Conservation (phyloP, 2,888 invertebrate species). For the Rhagium mordax region DNA sequence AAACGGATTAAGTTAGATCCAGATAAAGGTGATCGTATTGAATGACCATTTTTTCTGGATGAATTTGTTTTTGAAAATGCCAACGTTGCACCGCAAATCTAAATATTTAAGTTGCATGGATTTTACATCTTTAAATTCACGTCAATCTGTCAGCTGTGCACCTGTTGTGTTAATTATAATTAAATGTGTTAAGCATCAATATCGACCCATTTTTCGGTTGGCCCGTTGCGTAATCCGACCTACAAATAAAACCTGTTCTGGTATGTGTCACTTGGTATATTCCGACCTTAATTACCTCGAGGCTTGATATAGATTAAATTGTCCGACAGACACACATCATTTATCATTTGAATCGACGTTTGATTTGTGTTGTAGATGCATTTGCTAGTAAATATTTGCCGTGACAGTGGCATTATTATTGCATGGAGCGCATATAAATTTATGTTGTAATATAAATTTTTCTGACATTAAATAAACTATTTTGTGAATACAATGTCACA, state of each 20-base stretch:
- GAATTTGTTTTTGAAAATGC: no score
- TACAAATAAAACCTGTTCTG: not conserved
- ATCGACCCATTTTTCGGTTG: no score
- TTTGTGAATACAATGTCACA: no score
- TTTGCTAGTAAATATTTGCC: constrained; percentile 7
- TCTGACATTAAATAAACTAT: not conserved
- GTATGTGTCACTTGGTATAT: not conserved
- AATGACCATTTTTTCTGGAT: no score
- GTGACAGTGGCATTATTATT: not conserved
- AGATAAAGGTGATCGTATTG: no score
- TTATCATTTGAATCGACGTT: constrained; percentile 6
- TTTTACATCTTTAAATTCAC: no score
- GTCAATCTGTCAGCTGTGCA: no score
- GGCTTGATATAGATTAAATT: constrained; percentile 3
- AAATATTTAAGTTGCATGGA: no score
- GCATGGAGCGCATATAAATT: not conserved
- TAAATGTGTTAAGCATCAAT: no score
- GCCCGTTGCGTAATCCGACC: not conserved
- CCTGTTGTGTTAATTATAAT: no score
- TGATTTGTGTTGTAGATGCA: constrained; percentile 7
- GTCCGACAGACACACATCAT: constrained; percentile 11
- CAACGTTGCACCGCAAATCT: no score
- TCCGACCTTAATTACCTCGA: constrained; percentile 1
- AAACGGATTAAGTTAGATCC: no score
- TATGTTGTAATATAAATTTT: not conserved